A percentile compares a stretch with the other conserved stretches of the same genome.
phyloP scores from a whole-genome alignment of 2,888 invertebrate species.

The Amphipoea lucens region DNA sequence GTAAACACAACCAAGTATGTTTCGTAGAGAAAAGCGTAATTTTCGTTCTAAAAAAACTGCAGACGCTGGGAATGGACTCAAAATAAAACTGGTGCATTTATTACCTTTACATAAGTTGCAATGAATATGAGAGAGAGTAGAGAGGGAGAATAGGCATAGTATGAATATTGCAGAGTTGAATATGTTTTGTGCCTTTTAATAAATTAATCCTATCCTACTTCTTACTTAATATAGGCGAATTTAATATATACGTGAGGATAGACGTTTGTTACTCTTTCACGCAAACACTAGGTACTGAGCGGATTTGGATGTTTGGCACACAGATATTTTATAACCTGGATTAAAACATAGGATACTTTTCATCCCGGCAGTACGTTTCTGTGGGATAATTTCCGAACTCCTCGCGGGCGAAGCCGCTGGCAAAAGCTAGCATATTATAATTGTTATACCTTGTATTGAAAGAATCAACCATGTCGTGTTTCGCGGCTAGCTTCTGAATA shows the following conservation, averaged over 20 bases:
- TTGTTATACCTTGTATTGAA: not conserved
- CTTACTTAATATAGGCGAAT: too few relatives aligned
- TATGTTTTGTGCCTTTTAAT: not conserved
- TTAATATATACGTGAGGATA: too few relatives aligned
- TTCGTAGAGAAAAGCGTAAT: not conserved
- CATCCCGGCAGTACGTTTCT: too few relatives aligned
- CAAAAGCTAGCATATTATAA: too few relatives aligned
- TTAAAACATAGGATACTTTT: too few relatives aligned
- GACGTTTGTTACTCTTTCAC: too few relatives aligned
- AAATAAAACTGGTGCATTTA: not conserved
- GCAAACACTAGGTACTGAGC: too few relatives aligned
- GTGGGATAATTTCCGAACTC: too few relatives aligned
- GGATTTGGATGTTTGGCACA: too few relatives aligned
- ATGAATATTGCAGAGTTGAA: not conserved
- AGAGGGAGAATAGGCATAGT: not conserved
- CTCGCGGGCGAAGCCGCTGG: too few relatives aligned
- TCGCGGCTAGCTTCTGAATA: not conserved
- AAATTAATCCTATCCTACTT: too few relatives aligned
- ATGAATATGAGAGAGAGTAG: not conserved
- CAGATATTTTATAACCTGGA: too few relatives aligned
- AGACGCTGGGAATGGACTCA: not conserved
- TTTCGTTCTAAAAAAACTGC: not conserved
- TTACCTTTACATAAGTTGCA: not conserved
- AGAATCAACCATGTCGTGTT: not conserved
- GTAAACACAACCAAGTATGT: not conserved